Conservation (phyloP, 2,797 vertebrate species). For the Galaxias olidus region DNA sequence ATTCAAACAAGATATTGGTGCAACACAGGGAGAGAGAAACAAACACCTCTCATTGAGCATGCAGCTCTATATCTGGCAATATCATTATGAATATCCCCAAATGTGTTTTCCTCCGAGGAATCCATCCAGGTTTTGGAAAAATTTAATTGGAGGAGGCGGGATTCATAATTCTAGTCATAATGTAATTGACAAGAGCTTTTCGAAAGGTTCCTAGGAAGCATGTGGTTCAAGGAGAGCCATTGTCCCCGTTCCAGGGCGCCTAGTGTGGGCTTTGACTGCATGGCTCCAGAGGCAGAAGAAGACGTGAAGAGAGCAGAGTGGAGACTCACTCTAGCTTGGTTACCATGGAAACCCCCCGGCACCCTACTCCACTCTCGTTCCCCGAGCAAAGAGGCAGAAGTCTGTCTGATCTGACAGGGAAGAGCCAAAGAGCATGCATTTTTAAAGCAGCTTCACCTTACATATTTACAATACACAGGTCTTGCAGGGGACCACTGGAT, state of each 20-base stretch:
- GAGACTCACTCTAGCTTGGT: slow-evolving; percentile 62
- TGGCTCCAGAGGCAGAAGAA: slow-evolving; percentile 30
- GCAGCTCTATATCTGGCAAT: too few relatives aligned
- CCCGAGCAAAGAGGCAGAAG: slow-evolving; percentile 40
- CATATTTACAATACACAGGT: slow-evolving; percentile 4
- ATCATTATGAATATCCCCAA: too few relatives aligned
- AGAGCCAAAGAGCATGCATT: slow-evolving; percentile 17
- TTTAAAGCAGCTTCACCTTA: slow-evolving; percentile 11
- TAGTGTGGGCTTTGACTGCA: slow-evolving; percentile 13
- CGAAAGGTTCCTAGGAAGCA: too few relatives aligned
- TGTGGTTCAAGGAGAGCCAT: too few relatives aligned
- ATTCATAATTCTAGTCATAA: too few relatives aligned
- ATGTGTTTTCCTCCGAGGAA: too few relatives aligned
- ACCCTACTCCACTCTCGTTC: slow-evolving; percentile 59
- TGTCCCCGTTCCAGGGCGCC: too few relatives aligned
- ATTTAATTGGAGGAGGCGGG: too few relatives aligned
- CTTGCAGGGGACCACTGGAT: not conserved
- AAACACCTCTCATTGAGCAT: too few relatives aligned
- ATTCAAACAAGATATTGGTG: slow-evolving; percentile 27
- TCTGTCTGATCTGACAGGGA: slow-evolving; percentile 43
- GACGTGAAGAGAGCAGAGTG: slow-evolving; percentile 22
- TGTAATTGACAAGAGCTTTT: too few relatives aligned
- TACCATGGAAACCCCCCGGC: slow-evolving; percentile 72
- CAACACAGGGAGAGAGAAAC: slow-evolving; percentile 16
- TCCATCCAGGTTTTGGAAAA: too few relatives aligned